These are phyloP conservation scores for Rhincodon typus DNA, from an alignment of 2,797 vertebrate species.

Conservation along the genomic window DNA sequence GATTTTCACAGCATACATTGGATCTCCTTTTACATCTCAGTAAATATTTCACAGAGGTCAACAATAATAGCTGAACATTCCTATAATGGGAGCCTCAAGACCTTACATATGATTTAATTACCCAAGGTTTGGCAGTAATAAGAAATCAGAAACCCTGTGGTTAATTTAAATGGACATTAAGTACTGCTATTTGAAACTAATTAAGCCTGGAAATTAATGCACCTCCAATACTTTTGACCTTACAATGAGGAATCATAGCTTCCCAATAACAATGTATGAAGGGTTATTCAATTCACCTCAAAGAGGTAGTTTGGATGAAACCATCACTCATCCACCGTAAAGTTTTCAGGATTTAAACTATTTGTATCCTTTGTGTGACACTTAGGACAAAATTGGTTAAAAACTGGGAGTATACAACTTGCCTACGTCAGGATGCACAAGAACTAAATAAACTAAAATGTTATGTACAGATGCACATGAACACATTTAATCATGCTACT, in stretches of 20 bases:
- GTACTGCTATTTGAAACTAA: background rate
- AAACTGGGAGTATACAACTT: background rate
- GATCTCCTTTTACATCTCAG: background rate
- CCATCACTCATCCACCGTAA: background rate
- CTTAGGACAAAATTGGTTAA: background rate
- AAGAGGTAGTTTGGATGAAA: background rate
- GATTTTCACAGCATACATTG: background rate
- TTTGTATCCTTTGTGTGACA: background rate
- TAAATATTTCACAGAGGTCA: background rate
- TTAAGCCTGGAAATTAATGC: background rate
- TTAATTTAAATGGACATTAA: background rate
- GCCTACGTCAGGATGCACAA: background rate
- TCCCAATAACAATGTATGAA: background rate
- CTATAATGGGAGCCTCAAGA: background rate
- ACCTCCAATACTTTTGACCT: background rate
- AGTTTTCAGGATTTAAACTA: background rate
- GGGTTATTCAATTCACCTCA: background rate
- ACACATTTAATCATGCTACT: background rate
- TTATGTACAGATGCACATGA: background rate
- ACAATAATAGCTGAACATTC: background rate
- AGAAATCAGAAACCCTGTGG: background rate
- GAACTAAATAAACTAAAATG: background rate
- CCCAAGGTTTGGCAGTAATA: background rate
- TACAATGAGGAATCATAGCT: background rate
- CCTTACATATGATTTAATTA: background rate